Conservation (phyloP, 2,113 vertebrate genomes). For the Solenodon paradoxus region DNA sequence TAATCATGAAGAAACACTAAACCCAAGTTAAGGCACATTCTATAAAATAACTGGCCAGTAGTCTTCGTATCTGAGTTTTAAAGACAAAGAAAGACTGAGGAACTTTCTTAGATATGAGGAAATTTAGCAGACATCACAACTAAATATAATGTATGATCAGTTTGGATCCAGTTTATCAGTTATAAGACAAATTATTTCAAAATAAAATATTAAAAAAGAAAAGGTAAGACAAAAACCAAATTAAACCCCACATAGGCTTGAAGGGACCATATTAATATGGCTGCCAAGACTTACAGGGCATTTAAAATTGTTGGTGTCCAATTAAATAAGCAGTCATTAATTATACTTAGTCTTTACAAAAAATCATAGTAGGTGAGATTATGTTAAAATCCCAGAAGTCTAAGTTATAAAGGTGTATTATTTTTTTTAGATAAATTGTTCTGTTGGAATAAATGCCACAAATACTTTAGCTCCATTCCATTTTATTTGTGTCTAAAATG, state of each 20-base stretch:
- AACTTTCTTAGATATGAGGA: not conserved
- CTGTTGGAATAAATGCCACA: not conserved
- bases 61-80: not conserved
- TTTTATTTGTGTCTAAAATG: not conserved
- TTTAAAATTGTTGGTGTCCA: not conserved
- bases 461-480: not conserved
- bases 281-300: not conserved
- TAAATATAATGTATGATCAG: not conserved
- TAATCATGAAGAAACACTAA: not conserved
- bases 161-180: not conserved
- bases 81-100: not conserved
- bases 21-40: not conserved
- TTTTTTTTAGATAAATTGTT: constrained; percentile 31
- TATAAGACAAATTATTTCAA: not conserved
- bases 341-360: not conserved
- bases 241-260: not conserved
- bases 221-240: no score
- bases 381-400: not conserved
- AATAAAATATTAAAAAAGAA: not conserved
- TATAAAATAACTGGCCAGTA: not conserved
- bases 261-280: not conserved
- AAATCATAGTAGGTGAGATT: not conserved
- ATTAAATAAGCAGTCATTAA: not conserved
- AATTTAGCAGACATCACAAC: not conserved
- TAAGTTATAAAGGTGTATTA: constrained; percentile 11